phyloP scores from a whole-genome alignment of 2,113 vertebrate genomes.

The Orycteropus afer region DNA sequence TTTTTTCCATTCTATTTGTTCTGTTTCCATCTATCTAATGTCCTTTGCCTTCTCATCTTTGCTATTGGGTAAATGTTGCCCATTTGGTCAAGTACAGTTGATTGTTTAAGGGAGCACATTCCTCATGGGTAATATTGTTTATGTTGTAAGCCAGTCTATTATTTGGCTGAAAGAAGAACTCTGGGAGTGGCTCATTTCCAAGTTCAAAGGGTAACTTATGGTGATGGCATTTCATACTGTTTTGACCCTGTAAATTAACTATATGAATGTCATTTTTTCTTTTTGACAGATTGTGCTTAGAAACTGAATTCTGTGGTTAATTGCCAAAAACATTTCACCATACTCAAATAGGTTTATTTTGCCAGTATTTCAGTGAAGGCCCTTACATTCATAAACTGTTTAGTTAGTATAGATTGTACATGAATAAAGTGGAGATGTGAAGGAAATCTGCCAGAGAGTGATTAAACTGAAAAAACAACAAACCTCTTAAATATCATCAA shows the following conservation, averaged over 20 bases:
- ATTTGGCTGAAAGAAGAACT: background rate
- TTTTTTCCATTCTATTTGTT: background rate
- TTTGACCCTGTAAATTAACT: background rate
- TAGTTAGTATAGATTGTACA: background rate
- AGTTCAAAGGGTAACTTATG: background rate
- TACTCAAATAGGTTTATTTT: background rate
- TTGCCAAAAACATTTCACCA: slow-evolving; percentile 3
- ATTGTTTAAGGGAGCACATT: background rate
- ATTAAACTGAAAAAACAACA: background rate
- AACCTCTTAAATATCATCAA: slow-evolving; percentile 48
- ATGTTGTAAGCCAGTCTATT: background rate
- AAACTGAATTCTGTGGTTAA: slow-evolving; percentile 25
- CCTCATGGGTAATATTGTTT: background rate
- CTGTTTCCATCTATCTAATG: background rate
- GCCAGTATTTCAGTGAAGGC: background rate
- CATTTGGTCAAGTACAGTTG: background rate
- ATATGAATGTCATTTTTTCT: background rate
- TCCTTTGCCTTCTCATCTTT: background rate
- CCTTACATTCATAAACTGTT: background rate
- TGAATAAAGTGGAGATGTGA: background rate
- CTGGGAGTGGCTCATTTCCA: background rate
- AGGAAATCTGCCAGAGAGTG: slow-evolving; percentile 18
- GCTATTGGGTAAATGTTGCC: background rate
- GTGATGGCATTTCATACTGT: background rate
- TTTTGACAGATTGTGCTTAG: background rate